Base-by-base conservation (phyloP, 1,140 invertebrate species). In the Caenorhabditis briggsae region DNA sequence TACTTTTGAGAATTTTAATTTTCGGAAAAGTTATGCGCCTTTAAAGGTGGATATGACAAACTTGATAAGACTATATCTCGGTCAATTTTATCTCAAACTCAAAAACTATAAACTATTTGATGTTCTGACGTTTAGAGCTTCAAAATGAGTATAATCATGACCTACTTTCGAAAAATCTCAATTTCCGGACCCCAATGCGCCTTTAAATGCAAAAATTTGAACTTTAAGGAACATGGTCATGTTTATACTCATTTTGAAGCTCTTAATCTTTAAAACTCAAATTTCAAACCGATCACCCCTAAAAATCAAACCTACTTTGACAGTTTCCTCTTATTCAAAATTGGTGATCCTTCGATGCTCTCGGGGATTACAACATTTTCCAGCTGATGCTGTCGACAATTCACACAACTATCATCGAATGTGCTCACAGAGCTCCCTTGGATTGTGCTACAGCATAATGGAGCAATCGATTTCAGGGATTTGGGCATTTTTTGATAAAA, bases 401-500 rank as follows among this genome's bases (percentile, higher is more conserved):
- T 53, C 9, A 20, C 11, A 46, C 58, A 70, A n/a, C 41, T 43
- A 14, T 53, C 58, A 14, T 55, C 46, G 11, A 84, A 53, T 12
- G 83, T 58, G 59, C 9, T 82, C 55, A 86, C 50, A 16, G 70
- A 78, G 20, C 70, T 78, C 14, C 48, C 85, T 33, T 86, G 74
- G 0, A 86, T 86, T 2, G 85, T 86, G 46, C 46, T 48, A 56
- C 85, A 86, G 18, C 85, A 86, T 43, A 50, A 14, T n/a, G 85
- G 85, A 33, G 85, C 85, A 18, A 86, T 82, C 2, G 74, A 33
- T 16, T 78, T 70, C 5, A 86, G 33, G 20, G 25, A 46, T 25
- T 56, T 82, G 0, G 85, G 85, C 85, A 86, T 86, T 53, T 82
- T 61, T n/a, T 58, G 56, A 55, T 86, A 86, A 50, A 86, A 86